These are phyloP conservation scores for Hypselothyrea guttata DNA, from an alignment of 2,888 invertebrate species.

Conservation along the genomic window DNA sequence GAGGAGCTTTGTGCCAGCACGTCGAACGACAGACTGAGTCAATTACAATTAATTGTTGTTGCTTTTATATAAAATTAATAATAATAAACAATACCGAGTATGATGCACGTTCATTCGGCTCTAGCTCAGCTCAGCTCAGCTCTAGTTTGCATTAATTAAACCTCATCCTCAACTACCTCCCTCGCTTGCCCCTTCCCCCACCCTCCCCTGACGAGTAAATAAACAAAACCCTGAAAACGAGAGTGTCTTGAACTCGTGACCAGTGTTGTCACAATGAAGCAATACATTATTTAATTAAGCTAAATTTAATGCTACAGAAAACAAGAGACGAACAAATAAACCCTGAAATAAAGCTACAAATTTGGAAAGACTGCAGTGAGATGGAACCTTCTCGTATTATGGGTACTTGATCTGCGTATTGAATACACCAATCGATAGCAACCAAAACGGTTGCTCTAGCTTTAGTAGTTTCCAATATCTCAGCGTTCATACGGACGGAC, in stretches of 20 bases:
- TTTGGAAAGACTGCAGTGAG: too few relatives aligned
- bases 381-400: too few relatives aligned
- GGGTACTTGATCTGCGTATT: too few relatives aligned
- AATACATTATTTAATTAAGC: too few relatives aligned
- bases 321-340: background rate
- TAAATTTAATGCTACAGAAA: too few relatives aligned
- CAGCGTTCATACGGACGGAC: too few relatives aligned
- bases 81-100: constrained; percentile 51
- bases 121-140: constrained; percentile 39
- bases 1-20: constrained; percentile 48
- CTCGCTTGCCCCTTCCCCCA: background rate
- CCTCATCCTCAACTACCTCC: constrained; percentile 17
- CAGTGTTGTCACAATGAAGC: constrained; percentile 8
- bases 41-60: constrained; percentile 79
- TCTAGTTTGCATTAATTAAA: constrained; percentile 65
- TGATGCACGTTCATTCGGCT: constrained; percentile 27
- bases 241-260: constrained; percentile 38
- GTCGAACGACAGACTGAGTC: constrained; percentile 74
- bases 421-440: too few relatives aligned
- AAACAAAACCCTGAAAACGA: constrained; percentile 54
- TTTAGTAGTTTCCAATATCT: too few relatives aligned
- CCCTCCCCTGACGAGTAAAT: background rate
- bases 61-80: constrained; percentile 80
- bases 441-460: too few relatives aligned
- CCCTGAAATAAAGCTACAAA: too few relatives aligned